Conservation (phyloP, 2,113 vertebrate genomes). For the Marmota monax region DNA sequence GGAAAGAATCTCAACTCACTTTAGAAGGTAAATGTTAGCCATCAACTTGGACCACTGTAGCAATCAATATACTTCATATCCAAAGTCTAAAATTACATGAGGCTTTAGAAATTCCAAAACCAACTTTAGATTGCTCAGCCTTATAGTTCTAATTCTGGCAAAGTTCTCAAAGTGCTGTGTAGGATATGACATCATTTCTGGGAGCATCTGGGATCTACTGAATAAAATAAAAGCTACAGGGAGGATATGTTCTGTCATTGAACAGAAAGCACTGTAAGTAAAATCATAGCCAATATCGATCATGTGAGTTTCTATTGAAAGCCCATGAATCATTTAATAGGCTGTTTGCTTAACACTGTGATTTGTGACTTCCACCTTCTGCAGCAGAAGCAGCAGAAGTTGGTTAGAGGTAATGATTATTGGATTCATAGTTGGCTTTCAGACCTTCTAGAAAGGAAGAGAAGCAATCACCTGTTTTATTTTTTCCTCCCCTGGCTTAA, state of each 20-base stretch:
- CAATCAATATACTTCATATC: slow-evolving; percentile 76
- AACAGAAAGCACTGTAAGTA: slow-evolving; percentile 74
- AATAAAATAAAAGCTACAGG: slow-evolving; percentile 80
- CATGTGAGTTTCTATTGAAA: slow-evolving; percentile 58
- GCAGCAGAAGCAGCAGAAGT: slow-evolving; percentile 67
- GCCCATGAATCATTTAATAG: slow-evolving; percentile 39
- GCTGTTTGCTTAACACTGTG: slow-evolving; percentile 61
- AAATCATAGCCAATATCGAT: slow-evolving; percentile 69
- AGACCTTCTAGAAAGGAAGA: slow-evolving; percentile 68
- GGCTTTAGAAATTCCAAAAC: slow-evolving; percentile 78
- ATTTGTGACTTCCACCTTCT: slow-evolving; percentile 53
- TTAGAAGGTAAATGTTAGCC: background rate
- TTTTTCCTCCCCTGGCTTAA: slow-evolving; percentile 79
- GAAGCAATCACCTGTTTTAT: slow-evolving; percentile 83
- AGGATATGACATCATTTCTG: slow-evolving; percentile 81
- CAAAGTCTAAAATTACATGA: slow-evolving; percentile 51
- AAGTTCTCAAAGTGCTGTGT: slow-evolving; percentile 43
- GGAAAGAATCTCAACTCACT: background rate
- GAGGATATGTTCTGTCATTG: slow-evolving; percentile 73
- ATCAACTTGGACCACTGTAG: slow-evolving; percentile 9
- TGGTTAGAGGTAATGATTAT: slow-evolving; percentile 38
- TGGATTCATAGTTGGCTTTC: slow-evolving; percentile 35
- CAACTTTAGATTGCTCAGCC: slow-evolving; percentile 68
- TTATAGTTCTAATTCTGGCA: slow-evolving; percentile 75
- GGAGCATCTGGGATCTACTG: slow-evolving; percentile 81